These are phyloP conservation scores for Actinernus sp. DNA, from an alignment of 92 coral and sea anemone species.

Conservation along the genomic window DNA sequence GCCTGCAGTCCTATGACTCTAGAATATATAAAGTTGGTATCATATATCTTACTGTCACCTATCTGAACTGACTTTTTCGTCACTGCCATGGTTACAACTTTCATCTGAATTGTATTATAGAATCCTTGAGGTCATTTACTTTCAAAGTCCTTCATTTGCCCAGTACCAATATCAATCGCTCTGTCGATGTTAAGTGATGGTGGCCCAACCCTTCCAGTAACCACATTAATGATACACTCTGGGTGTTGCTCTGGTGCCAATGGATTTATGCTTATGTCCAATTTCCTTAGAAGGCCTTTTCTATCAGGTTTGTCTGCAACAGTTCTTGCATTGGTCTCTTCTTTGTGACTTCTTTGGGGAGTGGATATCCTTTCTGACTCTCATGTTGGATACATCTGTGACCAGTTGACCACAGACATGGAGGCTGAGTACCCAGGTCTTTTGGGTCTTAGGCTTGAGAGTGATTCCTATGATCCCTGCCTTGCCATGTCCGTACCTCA, in stretches of 20 bases:
- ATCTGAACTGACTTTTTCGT: constrained; percentile 39
- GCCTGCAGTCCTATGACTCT: constrained; percentile 61
- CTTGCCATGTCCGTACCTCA: constrained; percentile 53
- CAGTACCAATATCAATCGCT: constrained; percentile 42
- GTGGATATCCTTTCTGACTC: constrained; percentile 5
- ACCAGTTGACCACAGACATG: constrained; percentile 62
- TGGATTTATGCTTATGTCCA: constrained; percentile 58
- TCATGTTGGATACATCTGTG: constrained; percentile 30
- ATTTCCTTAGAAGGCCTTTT: neutral
- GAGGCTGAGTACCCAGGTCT: constrained; percentile 72
- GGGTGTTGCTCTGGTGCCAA: constrained; percentile 60
- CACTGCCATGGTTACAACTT: constrained; percentile 43
- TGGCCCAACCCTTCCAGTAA: constrained; percentile 63
- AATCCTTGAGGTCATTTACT: constrained; percentile 59
- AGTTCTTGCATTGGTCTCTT: constrained; percentile 48
- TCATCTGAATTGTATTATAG: constrained; percentile 32
- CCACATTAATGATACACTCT: constrained; percentile 48
- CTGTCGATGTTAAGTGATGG: too few relatives aligned
- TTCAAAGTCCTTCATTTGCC: constrained; percentile 51
- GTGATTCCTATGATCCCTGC: constrained; percentile 66
- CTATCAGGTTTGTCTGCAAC: constrained; percentile 12
- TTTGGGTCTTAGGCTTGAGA: constrained; percentile 63
- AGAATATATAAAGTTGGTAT: constrained; percentile 49
- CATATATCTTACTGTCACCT: constrained; percentile 52
- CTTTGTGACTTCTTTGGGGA: constrained; percentile 63